phyloP scores from a whole-genome alignment of 2,113 vertebrate species.

The Pionites leucogaster region DNA sequence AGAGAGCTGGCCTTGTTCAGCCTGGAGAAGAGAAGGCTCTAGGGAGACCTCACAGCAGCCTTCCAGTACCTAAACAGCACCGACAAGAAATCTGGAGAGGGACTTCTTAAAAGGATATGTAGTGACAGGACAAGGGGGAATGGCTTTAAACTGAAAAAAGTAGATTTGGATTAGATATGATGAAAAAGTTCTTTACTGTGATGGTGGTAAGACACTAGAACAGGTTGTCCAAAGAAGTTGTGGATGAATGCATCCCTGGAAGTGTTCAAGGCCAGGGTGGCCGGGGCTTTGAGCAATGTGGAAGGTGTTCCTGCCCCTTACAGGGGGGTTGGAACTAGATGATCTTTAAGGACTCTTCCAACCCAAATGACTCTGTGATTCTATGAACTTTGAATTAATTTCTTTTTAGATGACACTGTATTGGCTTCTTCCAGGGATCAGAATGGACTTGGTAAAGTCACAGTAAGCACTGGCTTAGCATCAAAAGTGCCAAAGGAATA shows the following conservation, averaged over 20 bases:
- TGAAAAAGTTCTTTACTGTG: not conserved
- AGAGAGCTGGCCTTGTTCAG: not conserved
- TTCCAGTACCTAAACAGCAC: not conserved
- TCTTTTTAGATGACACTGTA: not conserved
- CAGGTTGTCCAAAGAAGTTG: not conserved
- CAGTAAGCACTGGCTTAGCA: not conserved
- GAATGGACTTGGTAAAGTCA: not conserved
- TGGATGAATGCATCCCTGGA: fast-evolving
- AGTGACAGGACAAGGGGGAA: not conserved
- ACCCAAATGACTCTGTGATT: not conserved
- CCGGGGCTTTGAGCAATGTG: not conserved
- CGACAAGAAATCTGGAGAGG: not conserved
- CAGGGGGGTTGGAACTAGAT: fast-evolving
- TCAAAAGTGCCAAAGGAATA: not conserved
- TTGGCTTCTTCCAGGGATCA: not conserved
- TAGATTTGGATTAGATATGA: not conserved
- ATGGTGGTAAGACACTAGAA: not conserved
- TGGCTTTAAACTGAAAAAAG: not conserved
- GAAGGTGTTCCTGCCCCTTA: not conserved
- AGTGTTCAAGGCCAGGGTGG: not conserved
- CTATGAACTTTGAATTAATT: not conserved
- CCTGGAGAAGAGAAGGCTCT: not conserved
- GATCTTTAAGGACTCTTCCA: not conserved
- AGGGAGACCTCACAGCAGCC: not conserved
- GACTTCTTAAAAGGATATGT: not conserved